phyloP scores from a whole-genome alignment of 2,113 vertebrate genomes.

The Mesembrinibis cayennensis region DNA sequence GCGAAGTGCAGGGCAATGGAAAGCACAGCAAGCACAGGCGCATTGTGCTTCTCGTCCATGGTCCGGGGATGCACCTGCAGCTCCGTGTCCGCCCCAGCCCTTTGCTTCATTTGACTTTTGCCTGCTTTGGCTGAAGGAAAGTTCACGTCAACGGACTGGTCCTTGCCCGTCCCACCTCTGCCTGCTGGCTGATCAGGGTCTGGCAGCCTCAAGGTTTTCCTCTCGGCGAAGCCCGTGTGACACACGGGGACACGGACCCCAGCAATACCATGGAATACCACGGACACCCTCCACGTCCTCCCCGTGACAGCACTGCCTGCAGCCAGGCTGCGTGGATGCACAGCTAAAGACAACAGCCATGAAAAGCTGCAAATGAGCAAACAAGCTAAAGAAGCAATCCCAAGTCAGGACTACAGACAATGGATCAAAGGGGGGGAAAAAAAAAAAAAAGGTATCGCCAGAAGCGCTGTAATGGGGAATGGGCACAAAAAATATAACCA shows the following conservation, averaged over 20 bases:
- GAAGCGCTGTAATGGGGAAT: neutral
- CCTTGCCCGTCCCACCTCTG: neutral
- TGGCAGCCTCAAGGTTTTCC: neutral
- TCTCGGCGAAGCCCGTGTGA: neutral
- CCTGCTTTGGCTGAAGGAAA: neutral
- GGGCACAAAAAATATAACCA: neutral
- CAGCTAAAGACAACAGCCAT: neutral
- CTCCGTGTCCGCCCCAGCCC: neutral
- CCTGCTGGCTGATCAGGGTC: neutral
- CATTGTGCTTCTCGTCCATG: accelerated
- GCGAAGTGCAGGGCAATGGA: accelerated
- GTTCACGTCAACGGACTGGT: accelerated
- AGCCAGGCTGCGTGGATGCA: neutral
- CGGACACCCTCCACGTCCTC: accelerated
- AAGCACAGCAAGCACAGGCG: neutral
- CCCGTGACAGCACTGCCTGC: neutral
- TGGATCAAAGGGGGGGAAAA: neutral
- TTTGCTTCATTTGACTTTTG: accelerated
- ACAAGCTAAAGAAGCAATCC: neutral
- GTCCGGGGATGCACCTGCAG: neutral
- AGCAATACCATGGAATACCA: accelerated
- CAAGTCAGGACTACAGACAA: neutral
- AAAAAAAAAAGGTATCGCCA: neutral
- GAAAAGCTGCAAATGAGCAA: neutral
- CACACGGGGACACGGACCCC: neutral